A percentile compares a stretch with the other conserved stretches of the same genome.
These are phyloP conservation scores for Eonycteris spelaea DNA, from an alignment of 2,113 vertebrate genomes.

Conservation along the genomic window DNA sequence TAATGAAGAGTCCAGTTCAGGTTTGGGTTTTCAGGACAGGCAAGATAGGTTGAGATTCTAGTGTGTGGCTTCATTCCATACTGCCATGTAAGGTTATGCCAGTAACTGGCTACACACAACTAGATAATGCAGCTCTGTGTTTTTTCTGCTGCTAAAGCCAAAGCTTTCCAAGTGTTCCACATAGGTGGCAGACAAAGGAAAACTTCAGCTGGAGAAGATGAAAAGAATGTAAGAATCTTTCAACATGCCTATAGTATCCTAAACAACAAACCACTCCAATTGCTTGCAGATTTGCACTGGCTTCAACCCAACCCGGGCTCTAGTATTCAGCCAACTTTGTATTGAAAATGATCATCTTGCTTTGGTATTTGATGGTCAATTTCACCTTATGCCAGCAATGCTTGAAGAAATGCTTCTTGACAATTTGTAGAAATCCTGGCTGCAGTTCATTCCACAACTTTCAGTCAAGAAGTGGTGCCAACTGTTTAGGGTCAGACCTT, in stretches of 20 bases:
- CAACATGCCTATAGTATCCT: neutral
- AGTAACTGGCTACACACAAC: neutral
- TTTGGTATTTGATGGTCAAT: conserved; percentile 72
- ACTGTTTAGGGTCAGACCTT: neutral
- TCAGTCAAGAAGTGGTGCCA: conserved; percentile 2
- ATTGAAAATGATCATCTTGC: conserved; percentile 47
- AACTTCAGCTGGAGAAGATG: neutral
- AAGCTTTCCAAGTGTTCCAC: neutral
- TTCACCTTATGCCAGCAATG: conserved; percentile 61
- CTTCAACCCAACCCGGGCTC: neutral
- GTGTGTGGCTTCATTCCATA: neutral
- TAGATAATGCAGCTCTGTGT: neutral
- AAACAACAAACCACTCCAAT: conserved; percentile 30
- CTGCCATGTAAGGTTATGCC: neutral
- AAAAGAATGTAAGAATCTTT: conserved; percentile 12
- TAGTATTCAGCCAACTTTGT: conserved; percentile 3
- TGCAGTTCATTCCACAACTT: neutral
- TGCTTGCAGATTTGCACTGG: conserved; percentile 57
- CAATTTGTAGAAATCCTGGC: conserved; percentile 34
- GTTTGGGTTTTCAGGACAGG: neutral
- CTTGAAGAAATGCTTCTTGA: conserved; percentile 45
- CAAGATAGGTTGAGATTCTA: neutral
- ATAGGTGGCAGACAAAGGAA: neutral
- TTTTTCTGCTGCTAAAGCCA: neutral
- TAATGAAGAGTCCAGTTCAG: neutral